Evolutionary conservation across 2,113 vertebrate species (phyloP), one percentile per base, ranked within the genome.

Genomic region (Cricetomys ansorgei): DNA sequence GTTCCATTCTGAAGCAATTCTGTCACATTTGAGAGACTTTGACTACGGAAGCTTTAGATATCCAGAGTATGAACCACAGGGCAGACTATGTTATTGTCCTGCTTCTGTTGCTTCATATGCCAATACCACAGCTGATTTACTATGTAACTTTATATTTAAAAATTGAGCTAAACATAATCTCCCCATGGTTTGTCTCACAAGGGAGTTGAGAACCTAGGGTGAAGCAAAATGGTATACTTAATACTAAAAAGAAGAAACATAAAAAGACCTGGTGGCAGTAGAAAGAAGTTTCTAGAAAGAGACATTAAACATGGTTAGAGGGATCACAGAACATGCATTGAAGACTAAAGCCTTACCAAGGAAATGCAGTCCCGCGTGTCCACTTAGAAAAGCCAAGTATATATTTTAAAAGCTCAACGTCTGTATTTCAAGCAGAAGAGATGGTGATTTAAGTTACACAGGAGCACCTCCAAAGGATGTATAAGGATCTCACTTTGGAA

Each of bases 391-490:
- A 70, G n/a, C 3, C 48, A 59, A 84, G 62, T 29, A 15, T 0
- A 27, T 1, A 12, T 80, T 55, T 62, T 37, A 85, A 86, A 94
- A 80, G n/a, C 31, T 73, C 31, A 88, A 40, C 48, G 59, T 50
- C 34, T 48, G 83, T 85, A 70, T 92, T 89, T 94, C 31, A 83
- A 81, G 75, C 91, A 50, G 27, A 80, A 96, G 29, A 88, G 88
- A 77, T 73, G n/a, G 9, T 86, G 59, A 50, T 81, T 94, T 89
- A 64, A 72, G 31, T 94, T 37, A 94, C 12, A n/a, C 93, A 91
- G 69, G 43, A 73, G 64, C 29, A 50, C 9, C 89, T 87, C 67
- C n/a, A 64, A 69, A 80, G 72, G 62, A 91, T 59, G 53, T 62
- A 50, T 48, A 8, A 8, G 7, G 8, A 57, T 84, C 34, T 45